These are phyloP conservation scores for Onychorhynchus coronatus DNA, from an alignment of 2,113 vertebrate species.

Conservation along the genomic window DNA sequence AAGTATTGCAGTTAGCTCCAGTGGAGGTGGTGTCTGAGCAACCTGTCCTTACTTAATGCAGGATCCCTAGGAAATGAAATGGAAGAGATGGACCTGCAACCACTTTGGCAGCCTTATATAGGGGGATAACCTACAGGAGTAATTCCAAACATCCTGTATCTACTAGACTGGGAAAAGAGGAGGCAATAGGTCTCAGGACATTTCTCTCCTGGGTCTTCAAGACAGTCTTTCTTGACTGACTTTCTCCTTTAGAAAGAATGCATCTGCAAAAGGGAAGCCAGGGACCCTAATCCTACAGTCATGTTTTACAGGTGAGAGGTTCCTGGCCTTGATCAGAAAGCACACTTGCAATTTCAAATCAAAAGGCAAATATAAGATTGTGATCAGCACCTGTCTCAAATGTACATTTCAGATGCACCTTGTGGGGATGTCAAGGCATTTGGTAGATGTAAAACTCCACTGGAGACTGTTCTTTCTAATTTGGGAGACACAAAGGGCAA, in stretches of 20 bases:
- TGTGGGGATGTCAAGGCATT: not conserved
- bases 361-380: not conserved
- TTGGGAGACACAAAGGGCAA: not conserved
- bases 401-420: not conserved
- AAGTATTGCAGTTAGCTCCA: conserved; percentile 7
- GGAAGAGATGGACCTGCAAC: not conserved
- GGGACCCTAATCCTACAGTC: not conserved
- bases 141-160: not conserved
- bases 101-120: accelerated
- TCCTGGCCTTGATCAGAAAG: not conserved
- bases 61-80: not conserved
- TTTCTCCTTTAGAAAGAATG: not conserved
- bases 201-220: not conserved
- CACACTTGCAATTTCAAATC: not conserved
- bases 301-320: not conserved
- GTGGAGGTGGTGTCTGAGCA: not conserved
- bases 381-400: not conserved
- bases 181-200: not conserved
- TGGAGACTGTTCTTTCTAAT: not conserved
- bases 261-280: not conserved
- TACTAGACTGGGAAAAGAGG: not conserved
- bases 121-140: not conserved
- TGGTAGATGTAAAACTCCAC: not conserved
- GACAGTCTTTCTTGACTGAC: not conserved
- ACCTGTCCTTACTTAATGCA: not conserved